A percentile compares a stretch with the other conserved stretches of the same genome.
Conservation (phyloP, 2,888 invertebrate species). For the Hybos culiciformis region DNA sequence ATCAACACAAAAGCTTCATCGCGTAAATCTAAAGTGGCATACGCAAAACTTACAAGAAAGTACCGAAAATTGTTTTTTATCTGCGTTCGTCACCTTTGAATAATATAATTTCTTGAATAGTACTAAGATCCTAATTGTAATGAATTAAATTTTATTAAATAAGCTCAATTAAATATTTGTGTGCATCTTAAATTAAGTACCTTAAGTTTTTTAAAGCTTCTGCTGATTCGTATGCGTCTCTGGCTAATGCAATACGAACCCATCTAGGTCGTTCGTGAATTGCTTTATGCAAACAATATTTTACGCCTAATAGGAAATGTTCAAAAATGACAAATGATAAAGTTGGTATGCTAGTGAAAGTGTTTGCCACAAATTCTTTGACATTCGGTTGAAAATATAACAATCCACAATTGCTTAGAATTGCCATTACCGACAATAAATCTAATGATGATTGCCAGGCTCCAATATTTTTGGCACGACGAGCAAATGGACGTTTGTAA, state of each 20-base stretch:
- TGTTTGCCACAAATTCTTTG: slow-evolving; percentile 28
- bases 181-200: slow-evolving; percentile 20
- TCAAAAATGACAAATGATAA: slow-evolving; percentile 51
- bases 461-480: slow-evolving; percentile 54
- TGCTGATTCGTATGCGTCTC: slow-evolving; percentile 46
- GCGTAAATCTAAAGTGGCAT: too few species aligned
- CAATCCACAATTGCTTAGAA: slow-evolving; percentile 62
- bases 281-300: slow-evolving; percentile 48
- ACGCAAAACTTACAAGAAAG: too few species aligned
- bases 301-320: slow-evolving; percentile 50
- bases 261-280: slow-evolving; percentile 58
- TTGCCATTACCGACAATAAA: slow-evolving; percentile 46
- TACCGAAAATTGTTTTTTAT: neutral
- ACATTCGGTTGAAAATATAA: slow-evolving; percentile 54
- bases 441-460: slow-evolving; percentile 55
- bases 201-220: slow-evolving; percentile 43
- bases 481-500: slow-evolving; percentile 51
- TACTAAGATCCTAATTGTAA: neutral
- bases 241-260: slow-evolving; percentile 48
- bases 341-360: slow-evolving; percentile 27
- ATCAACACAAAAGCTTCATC: too few species aligned
- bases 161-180: neutral
- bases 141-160: neutral
- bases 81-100: neutral
- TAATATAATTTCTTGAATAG: neutral